Conservation (phyloP, 2,113 vertebrate species). For the Theropithecus gelada region DNA sequence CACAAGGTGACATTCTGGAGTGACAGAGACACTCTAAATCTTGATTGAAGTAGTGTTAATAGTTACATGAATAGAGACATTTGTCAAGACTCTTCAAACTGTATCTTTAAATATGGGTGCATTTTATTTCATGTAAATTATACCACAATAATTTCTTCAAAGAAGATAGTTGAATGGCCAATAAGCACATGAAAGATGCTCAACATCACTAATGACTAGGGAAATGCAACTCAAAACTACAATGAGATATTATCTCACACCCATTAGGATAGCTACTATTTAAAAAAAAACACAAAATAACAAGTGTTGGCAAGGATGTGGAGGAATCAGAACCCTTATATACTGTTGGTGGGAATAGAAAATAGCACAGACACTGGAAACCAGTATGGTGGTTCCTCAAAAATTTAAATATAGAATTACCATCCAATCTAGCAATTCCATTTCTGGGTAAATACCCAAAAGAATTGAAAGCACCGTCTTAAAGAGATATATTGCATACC, state of each 20-base stretch:
- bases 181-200: not conserved
- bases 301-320: not conserved
- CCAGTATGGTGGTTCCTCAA: too few relatives aligned
- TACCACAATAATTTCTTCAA: not conserved
- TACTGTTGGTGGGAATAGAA: too few relatives aligned
- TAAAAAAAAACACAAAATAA: not conserved
- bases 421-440: too few relatives aligned
- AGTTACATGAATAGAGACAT: not conserved
- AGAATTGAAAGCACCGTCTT: too few relatives aligned
- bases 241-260: not conserved
- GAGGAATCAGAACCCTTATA: too few relatives aligned
- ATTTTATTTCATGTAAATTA: conserved; percentile 23
- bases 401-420: too few relatives aligned
- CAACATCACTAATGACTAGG: not conserved
- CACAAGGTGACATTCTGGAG: not conserved
- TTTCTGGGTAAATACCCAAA: too few relatives aligned
- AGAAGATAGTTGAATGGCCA: not conserved
- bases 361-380: too few relatives aligned
- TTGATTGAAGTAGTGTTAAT: not conserved
- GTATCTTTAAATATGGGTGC: not conserved
- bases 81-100: not conserved
- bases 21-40: not conserved
- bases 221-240: not conserved
- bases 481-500: too few relatives aligned
- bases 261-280: not conserved